Conservation (phyloP, 2,797 vertebrate genomes). For the Merluccius polli region DNA sequence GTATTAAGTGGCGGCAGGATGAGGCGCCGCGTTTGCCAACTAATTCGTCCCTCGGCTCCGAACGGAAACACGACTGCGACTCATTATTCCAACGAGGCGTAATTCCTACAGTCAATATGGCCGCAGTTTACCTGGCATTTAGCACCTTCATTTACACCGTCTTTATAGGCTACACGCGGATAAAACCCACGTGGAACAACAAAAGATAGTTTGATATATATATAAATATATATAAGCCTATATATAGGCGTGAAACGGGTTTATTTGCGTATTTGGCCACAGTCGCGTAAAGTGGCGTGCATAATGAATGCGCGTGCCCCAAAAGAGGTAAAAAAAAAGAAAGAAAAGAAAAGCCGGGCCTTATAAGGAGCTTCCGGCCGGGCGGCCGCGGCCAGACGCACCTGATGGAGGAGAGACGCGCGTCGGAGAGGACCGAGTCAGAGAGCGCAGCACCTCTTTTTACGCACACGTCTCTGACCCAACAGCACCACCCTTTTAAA, state of each 20-base stretch:
- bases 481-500: neutral
- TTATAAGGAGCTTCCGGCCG: constrained; percentile 16
- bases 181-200: neutral
- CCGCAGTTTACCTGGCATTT: neutral
- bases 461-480: neutral
- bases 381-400: neutral
- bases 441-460: neutral
- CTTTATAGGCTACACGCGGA: neutral
- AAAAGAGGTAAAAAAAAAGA: constrained; percentile 3
- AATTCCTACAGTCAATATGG: neutral
- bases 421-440: neutral
- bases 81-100: neutral
- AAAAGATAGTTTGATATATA: neutral
- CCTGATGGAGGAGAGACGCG: neutral
- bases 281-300: constrained; percentile 46
- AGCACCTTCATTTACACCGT: neutral
- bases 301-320: constrained; percentile 41
- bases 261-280: neutral
- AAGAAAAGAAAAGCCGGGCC: constrained; percentile 40
- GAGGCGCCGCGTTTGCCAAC: neutral
- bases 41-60: neutral
- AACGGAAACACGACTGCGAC: neutral
- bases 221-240: no score
- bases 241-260: neutral
- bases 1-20: neutral